Conservation (phyloP, 2,888 invertebrate species). For the Trichogramma dendrolimi region DNA sequence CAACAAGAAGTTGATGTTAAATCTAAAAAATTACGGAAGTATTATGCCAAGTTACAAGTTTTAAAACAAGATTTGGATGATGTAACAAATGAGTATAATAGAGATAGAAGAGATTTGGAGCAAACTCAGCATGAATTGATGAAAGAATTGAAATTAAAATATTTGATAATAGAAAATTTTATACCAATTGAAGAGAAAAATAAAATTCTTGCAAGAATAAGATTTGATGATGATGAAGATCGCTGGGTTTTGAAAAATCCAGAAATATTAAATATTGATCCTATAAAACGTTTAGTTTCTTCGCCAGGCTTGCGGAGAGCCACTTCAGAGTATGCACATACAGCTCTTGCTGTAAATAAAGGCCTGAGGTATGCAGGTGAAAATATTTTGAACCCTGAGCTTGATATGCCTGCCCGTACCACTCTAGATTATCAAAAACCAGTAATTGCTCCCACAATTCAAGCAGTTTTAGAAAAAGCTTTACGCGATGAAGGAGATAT, state of each 20-base stretch:
- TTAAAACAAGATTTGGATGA: slow-evolving; percentile 76
- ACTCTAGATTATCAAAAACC: slow-evolving; percentile 73
- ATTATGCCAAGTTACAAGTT: slow-evolving; percentile 75
- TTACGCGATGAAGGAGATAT: slow-evolving; percentile 49
- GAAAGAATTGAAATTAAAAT: slow-evolving; percentile 84
- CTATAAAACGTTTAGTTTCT: slow-evolving; percentile 62
- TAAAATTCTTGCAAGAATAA: slow-evolving; percentile 67
- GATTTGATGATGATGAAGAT: slow-evolving; percentile 79
- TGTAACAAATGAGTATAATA: slow-evolving; percentile 81
- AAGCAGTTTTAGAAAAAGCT: slow-evolving; percentile 54
- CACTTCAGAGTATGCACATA: slow-evolving; percentile 60
- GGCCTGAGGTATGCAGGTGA: slow-evolving; percentile 58
- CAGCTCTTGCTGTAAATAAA: slow-evolving; percentile 54
- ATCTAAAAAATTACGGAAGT: slow-evolving; percentile 86
- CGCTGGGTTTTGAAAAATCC: slow-evolving; percentile 62
- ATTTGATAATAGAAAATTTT: slow-evolving; percentile 84
- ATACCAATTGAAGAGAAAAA: slow-evolving; percentile 78
- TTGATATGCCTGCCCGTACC: slow-evolving; percentile 73
- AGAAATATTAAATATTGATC: slow-evolving; percentile 49
- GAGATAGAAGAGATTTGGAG: slow-evolving; percentile 88
- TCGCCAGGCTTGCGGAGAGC: slow-evolving; percentile 63
- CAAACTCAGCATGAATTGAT: slow-evolving; percentile 87
- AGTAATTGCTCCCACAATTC: slow-evolving; percentile 67
- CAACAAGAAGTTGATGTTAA: slow-evolving; percentile 97
- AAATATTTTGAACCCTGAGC: slow-evolving; percentile 69